phyloP scores from a whole-genome alignment of 1,140 invertebrate species.

The Pseudomyrmex sp. region DNA sequence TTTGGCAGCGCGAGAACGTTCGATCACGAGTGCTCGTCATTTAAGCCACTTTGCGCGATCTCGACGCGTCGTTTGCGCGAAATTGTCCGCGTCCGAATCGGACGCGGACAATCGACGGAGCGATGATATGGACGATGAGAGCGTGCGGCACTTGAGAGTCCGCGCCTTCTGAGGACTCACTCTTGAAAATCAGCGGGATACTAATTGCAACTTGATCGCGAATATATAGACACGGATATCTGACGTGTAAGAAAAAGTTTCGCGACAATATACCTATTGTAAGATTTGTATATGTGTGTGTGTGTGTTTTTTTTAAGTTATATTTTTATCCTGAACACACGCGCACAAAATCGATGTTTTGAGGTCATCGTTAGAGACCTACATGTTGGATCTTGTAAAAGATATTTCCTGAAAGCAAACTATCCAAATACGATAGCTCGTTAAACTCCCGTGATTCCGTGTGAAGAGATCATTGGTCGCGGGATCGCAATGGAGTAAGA shows the following conservation, averaged over 20 bases:
- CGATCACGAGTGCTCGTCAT: neutral
- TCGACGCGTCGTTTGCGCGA: slow-evolving; percentile 9
- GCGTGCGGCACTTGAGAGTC: neutral
- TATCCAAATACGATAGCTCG: slow-evolving; percentile 50
- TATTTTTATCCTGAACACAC: neutral
- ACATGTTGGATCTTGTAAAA: neutral
- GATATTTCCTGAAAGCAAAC: slow-evolving; percentile 1
- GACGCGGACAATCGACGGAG: neutral
- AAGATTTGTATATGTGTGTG: neutral
- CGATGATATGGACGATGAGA: no score
- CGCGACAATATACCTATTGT: no score
- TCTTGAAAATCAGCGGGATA: slow-evolving; percentile 59
- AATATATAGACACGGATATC: neutral
- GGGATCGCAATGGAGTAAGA: slow-evolving; percentile 55
- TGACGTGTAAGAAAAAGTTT: neutral
- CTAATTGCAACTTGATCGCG: slow-evolving; percentile 48
- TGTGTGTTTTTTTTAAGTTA: slow-evolving; percentile 1
- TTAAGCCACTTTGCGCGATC: slow-evolving; percentile 7
- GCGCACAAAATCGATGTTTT: neutral
- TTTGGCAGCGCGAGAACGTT: neutral
- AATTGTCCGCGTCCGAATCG: slow-evolving; percentile 4
- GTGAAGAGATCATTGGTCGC: slow-evolving; percentile 40
- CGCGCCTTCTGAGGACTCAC: neutral
- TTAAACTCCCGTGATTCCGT: slow-evolving; percentile 35
- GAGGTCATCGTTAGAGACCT: neutral